These are phyloP conservation scores for Baronia brevicornis DNA, from an alignment of 2,888 invertebrate genomes.

Conservation along the genomic window DNA sequence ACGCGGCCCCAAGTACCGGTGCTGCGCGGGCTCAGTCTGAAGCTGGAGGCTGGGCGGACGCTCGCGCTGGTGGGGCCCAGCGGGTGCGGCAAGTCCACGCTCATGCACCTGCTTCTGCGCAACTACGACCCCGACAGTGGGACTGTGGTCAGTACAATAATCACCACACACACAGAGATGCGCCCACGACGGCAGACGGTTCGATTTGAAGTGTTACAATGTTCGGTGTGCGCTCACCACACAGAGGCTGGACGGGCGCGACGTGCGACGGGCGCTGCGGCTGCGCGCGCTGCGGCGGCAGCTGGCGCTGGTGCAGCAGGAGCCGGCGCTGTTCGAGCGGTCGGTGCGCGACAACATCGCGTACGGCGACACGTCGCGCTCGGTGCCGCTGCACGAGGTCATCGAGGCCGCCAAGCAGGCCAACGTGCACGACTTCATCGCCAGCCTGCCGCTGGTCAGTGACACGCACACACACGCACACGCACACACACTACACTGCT, in stretches of 20 bases:
- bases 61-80: conserved; percentile 83
- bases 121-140: conserved; percentile 83
- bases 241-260: conserved; percentile 70
- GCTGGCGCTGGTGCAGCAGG: conserved; percentile 88
- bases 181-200: too few relatives aligned
- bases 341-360: conserved; percentile 90
- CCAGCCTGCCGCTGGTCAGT: conserved; percentile 78
- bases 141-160: conserved; percentile 46
- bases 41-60: conserved; percentile 78
- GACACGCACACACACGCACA: neutral
- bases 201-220: too few relatives aligned
- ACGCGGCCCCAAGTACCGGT: conserved; percentile 81
- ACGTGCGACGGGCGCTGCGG: conserved; percentile 74
- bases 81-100: conserved; percentile 88
- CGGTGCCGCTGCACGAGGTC: conserved; percentile 79
- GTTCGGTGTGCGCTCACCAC: neutral
- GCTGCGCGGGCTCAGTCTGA: conserved; percentile 78
- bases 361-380: conserved; percentile 83
- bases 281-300: conserved; percentile 80
- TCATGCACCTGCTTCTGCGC: conserved; percentile 83
- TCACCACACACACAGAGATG: too few relatives aligned
- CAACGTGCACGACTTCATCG: conserved; percentile 85
- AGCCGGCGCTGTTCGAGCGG: conserved; percentile 87
- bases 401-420: conserved; percentile 82
- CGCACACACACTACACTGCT: neutral